Evolutionary conservation across 2,888 invertebrate species (phyloP).

Genomic region (Phyllotreta cruciferae): DNA sequence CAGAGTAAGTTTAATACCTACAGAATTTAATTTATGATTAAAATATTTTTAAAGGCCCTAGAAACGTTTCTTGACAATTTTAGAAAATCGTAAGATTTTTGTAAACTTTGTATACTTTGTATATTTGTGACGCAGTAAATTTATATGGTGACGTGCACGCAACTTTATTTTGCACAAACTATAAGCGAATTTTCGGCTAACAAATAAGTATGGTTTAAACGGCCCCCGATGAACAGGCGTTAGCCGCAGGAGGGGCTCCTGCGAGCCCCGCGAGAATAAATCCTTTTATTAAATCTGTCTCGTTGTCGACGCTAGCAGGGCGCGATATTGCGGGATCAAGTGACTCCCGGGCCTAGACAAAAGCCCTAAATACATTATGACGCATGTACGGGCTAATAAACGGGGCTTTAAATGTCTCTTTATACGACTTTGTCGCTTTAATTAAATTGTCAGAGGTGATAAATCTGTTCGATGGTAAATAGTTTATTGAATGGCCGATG

Average conservation of each 20-base stretch:
- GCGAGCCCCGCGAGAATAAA: conserved; percentile 5
- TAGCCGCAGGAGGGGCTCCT: not conserved
- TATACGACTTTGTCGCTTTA: conserved; percentile 38
- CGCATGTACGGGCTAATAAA: conserved; percentile 47
- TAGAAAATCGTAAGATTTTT: no score
- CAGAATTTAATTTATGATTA: no score
- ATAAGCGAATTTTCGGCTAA: no score
- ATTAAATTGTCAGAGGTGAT: conserved; percentile 42
- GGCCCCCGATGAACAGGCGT: no score
- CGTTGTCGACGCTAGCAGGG: conserved; percentile 33
- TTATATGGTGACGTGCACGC: no score
- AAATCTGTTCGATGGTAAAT: conserved; percentile 23
- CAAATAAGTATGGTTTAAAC: no score
- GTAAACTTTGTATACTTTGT: no score
- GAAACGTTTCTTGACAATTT: no score
- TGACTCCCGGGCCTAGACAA: conserved; percentile 27
- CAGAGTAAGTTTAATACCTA: no score
- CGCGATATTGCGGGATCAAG: conserved; percentile 40
- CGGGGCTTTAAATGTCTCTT: conserved; percentile 37
- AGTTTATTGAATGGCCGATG: conserved; percentile 8
- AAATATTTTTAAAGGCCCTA: no score
- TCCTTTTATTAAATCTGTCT: conserved; percentile 49
- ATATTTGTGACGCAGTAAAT: no score
- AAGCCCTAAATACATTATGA: conserved; percentile 49
- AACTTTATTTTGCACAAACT: no score